These are phyloP conservation scores for Prorops nasuta DNA, from an alignment of 1,140 invertebrate species.

Conservation along the genomic window DNA sequence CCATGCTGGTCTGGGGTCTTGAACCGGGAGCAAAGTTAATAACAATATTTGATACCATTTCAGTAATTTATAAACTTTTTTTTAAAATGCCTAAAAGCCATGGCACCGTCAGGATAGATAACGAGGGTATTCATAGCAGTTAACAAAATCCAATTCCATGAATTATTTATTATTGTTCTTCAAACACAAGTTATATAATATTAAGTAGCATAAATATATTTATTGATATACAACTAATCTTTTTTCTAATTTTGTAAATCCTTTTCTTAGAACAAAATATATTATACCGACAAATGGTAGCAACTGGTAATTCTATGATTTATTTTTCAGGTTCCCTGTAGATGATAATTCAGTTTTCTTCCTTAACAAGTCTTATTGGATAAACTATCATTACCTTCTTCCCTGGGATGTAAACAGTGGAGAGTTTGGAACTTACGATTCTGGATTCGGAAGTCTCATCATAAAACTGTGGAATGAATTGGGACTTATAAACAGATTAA, in stretches of 20 bases:
- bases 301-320: not conserved
- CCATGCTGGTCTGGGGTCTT: constrained; percentile 69
- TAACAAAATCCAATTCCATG: constrained; percentile 1
- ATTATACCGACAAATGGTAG: too few relatives aligned
- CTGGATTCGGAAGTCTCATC: constrained; percentile 63
- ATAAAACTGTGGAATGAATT: constrained; percentile 68
- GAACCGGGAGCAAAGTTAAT: constrained; percentile 70
- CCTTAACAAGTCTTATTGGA: constrained; percentile 71
- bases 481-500: constrained; percentile 62
- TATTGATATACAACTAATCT: too few relatives aligned
- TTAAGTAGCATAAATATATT: too few relatives aligned
- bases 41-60: constrained; percentile 32
- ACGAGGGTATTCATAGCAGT: constrained; percentile 28
- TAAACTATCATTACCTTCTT: constrained; percentile 74
- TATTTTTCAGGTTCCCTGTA: constrained; percentile 61
- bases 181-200: too few relatives aligned
- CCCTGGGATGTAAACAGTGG: constrained; percentile 75
- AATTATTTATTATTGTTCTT: too few relatives aligned
- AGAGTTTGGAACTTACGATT: constrained; percentile 73
- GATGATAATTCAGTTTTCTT: constrained; percentile 74
- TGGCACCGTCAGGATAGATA: constrained; percentile 37
- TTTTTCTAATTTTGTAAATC: too few relatives aligned
- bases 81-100: constrained; percentile 43
- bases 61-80: constrained; percentile 38
- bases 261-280: too few relatives aligned